A percentile compares a stretch with the other conserved stretches of the same genome.
Evolutionary conservation across 1,140 invertebrate species (phyloP).

Genomic region (Lepidurus arcticus): DNA sequence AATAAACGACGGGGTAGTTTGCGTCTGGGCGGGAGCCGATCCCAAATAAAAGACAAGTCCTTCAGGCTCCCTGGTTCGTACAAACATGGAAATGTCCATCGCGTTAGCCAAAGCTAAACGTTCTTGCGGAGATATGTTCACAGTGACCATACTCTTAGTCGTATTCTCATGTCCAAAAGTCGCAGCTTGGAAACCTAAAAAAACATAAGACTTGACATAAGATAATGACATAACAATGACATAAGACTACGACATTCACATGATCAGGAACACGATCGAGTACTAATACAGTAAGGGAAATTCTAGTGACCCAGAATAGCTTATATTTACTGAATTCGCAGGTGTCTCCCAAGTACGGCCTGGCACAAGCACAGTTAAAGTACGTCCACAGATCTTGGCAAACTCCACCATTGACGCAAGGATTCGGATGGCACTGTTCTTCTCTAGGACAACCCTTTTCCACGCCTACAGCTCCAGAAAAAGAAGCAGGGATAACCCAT

Average conservation of each 20-base stretch:
- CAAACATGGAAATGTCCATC: constrained; percentile 87
- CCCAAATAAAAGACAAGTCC: constrained; percentile 88
- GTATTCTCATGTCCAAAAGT: constrained; percentile 85
- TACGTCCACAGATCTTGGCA: constrained; percentile 84
- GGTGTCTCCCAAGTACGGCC: constrained; percentile 76
- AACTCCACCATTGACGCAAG: constrained; percentile 74
- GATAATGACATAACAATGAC: no score
- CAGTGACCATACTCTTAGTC: constrained; percentile 62
- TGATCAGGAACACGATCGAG: neutral
- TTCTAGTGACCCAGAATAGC: neutral
- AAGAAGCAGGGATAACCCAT: constrained; percentile 53
- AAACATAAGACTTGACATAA: no score
- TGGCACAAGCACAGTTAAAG: constrained; percentile 76
- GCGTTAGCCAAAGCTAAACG: constrained; percentile 64
- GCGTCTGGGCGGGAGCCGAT: constrained; percentile 32
- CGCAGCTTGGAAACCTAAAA: constrained; percentile 71
- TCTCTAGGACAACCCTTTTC: constrained; percentile 63
- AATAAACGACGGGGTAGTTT: constrained; percentile 50
- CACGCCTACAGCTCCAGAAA: constrained; percentile 43
- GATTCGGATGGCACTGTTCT: constrained; percentile 71
- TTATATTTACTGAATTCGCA: constrained; percentile 70
- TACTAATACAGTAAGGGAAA: neutral
- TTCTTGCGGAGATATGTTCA: constrained; percentile 60
- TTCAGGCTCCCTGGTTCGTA: constrained; percentile 70
- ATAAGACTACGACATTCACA: neutral